Percentiles rank a stretch among this genome's conserved stretches.
These are phyloP conservation scores for Sisor rabdophorus DNA, from an alignment of 2,113 vertebrate genomes.

Conservation along the genomic window DNA sequence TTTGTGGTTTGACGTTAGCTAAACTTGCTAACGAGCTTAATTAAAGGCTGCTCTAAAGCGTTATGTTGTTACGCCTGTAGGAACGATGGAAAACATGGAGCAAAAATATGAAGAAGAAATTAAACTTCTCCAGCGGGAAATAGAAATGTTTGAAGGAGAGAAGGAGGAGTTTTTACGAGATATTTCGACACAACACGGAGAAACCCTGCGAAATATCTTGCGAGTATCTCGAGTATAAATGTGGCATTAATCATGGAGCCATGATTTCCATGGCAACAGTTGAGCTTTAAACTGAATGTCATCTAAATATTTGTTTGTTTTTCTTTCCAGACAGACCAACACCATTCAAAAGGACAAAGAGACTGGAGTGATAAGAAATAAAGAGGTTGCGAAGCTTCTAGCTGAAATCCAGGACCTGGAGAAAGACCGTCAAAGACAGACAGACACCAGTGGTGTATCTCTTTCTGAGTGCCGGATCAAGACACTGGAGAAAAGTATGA, in stretches of 20 bases:
- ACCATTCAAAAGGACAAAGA: conserved; percentile 24
- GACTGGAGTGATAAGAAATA: background rate
- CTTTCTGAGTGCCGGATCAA: conserved; percentile 71
- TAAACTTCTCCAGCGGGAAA: conserved; percentile 68
- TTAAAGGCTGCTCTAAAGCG: background rate
- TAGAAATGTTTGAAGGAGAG: conserved; percentile 58
- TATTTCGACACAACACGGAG: conserved; percentile 49
- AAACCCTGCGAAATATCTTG: conserved; percentile 59
- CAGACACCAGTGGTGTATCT: conserved; percentile 70
- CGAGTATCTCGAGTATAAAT: conserved; percentile 50
- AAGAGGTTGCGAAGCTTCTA: conserved; percentile 58
- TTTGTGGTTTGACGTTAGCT: background rate
- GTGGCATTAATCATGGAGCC: background rate
- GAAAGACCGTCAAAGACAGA: conserved; percentile 70
- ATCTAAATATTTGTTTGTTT: background rate
- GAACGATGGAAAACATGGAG: background rate
- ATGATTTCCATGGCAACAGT: background rate
- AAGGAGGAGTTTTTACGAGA: conserved; percentile 54
- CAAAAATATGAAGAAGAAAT: conserved; percentile 71
- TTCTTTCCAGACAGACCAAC: conserved; percentile 57
- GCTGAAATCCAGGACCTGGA: conserved; percentile 68
- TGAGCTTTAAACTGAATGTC: background rate
- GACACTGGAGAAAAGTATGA: conserved; percentile 73
- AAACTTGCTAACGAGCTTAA: background rate
- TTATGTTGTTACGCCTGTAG: background rate